A percentile compares a stretch with the other conserved stretches of the same genome.
These are phyloP conservation scores for Lamellibrachia satsuma DNA, from an alignment of 2,888 invertebrate species.

Conservation along the genomic window DNA sequence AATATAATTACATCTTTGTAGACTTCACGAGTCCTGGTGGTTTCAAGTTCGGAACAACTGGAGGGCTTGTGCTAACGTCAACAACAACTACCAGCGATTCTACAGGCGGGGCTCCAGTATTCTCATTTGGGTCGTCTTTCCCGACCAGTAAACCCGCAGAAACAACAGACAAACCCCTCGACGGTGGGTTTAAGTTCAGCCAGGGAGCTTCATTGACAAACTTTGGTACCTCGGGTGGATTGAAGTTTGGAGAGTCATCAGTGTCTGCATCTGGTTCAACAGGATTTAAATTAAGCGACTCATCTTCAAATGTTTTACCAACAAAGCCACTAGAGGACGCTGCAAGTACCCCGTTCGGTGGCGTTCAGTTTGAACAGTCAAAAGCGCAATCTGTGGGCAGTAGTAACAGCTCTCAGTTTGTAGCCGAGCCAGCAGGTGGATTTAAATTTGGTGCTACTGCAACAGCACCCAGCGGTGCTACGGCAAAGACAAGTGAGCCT, in stretches of 20 bases:
- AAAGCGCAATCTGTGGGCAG: background rate
- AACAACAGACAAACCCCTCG: background rate
- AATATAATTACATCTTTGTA: constrained; percentile 1
- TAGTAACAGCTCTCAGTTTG: constrained; percentile 8
- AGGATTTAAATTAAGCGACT: background rate
- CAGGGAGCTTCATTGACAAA: background rate
- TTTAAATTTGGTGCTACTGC: background rate
- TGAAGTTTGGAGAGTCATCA: constrained; percentile 21
- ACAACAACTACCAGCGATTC: background rate
- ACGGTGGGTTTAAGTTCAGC: constrained; percentile 22
- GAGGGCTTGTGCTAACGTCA: constrained; percentile 13
- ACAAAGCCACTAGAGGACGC: background rate
- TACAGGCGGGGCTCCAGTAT: background rate
- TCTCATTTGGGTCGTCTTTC: constrained; percentile 11
- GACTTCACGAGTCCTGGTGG: constrained; percentile 29
- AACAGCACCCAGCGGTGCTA: background rate
- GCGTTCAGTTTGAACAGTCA: background rate
- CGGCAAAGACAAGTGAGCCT: background rate
- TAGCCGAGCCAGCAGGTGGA: background rate
- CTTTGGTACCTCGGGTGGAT: background rate
- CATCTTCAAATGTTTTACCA: background rate
- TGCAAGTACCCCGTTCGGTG: background rate
- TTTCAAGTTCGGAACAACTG: constrained; percentile 26
- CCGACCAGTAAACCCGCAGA: background rate
- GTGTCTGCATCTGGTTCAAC: background rate